Percentiles rank a stretch among this genome's conserved stretches.
Evolutionary conservation across 2,797 vertebrate species (phyloP).

Genomic region (Rallus crepitans): DNA sequence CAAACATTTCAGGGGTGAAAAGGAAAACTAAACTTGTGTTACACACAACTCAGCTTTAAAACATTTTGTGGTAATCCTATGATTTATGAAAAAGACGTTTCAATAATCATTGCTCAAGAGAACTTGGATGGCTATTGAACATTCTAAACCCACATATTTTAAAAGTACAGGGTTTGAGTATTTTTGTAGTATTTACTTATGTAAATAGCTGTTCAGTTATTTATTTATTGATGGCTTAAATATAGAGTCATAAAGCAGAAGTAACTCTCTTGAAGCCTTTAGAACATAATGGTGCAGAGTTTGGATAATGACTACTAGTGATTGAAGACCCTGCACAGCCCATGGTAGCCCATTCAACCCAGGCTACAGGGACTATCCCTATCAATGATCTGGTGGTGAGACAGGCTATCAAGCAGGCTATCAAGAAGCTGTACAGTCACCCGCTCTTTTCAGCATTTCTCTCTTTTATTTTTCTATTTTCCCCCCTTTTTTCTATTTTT

Average conservation of each 20-base stretch:
- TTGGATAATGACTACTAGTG: not conserved
- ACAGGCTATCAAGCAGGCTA: too few species aligned
- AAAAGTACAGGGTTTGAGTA: not conserved
- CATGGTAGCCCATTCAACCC: fast-evolving
- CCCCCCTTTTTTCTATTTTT: too few species aligned
- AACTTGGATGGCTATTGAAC: not conserved
- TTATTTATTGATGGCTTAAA: not conserved
- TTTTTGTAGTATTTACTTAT: not conserved
- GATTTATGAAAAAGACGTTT: not conserved
- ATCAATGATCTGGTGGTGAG: fast-evolving
- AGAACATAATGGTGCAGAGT: fast-evolving
- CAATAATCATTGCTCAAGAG: not conserved
- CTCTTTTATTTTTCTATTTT: not conserved
- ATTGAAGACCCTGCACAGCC: too few species aligned
- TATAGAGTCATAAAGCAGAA: not conserved
- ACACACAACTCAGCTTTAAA: not conserved
- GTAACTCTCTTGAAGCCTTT: not conserved
- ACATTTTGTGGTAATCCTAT: not conserved
- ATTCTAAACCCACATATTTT: not conserved
- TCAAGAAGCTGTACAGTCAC: not conserved
- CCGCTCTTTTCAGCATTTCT: fast-evolving
- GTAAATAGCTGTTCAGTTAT: not conserved
- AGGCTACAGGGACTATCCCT: fast-evolving
- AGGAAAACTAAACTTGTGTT: not conserved
- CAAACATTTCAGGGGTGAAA: not conserved